phyloP scores from a whole-genome alignment of 2,797 vertebrate genomes.

The Pelochelys cantorii region DNA sequence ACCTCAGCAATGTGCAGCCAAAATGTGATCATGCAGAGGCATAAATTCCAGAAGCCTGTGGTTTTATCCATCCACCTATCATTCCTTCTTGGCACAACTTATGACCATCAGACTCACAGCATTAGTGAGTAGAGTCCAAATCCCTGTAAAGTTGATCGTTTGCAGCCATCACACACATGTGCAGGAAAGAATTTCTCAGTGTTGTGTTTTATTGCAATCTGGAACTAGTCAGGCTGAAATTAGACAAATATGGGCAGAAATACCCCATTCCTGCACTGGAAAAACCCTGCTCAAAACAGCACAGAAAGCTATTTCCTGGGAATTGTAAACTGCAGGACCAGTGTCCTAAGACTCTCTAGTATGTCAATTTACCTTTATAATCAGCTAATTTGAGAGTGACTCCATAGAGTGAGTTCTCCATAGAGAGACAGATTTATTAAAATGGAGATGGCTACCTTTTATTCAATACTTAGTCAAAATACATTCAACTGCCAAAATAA shows the following conservation, averaged over 20 bases:
- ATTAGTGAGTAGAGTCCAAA: slow-evolving; percentile 12
- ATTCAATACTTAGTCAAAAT: background rate
- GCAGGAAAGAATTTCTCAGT: slow-evolving; percentile 48
- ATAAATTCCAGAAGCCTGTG: background rate
- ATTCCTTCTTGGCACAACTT: slow-evolving; percentile 21
- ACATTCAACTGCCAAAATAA: background rate
- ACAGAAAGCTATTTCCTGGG: background rate
- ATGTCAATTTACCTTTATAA: background rate
- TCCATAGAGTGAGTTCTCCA: background rate
- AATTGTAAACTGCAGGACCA: background rate
- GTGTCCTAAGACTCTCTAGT: background rate
- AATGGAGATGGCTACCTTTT: background rate
- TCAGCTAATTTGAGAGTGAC: slow-evolving; percentile 10
- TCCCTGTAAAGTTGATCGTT: background rate
- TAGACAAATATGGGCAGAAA: slow-evolving; percentile 59
- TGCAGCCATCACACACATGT: slow-evolving; percentile 22
- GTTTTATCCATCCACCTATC: slow-evolving; percentile 5
- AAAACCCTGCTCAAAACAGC: slow-evolving; percentile 8
- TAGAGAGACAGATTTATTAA: background rate
- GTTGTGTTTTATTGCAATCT: slow-evolving; percentile 52
- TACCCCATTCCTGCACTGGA: slow-evolving; percentile 22
- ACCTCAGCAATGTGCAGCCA: background rate
- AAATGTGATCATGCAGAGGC: background rate
- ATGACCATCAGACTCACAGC: background rate
- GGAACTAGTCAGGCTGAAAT: slow-evolving; percentile 63